A percentile compares a stretch with the other conserved stretches of the same genome.
phyloP scores from a whole-genome alignment of 2,797 vertebrate genomes.

The Phataginus tricuspis region DNA sequence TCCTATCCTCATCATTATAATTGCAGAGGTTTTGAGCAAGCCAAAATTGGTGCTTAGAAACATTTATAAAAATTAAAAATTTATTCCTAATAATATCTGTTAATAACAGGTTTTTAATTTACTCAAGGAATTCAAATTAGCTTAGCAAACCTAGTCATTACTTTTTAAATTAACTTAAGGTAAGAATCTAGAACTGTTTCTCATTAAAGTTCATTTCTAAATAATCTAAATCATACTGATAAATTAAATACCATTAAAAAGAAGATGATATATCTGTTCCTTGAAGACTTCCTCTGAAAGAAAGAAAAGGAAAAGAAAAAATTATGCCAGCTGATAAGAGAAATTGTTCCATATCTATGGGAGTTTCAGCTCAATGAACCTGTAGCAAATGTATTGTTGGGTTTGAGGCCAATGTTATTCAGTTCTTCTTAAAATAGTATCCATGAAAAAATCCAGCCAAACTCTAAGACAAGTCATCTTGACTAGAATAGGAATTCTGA shows the following conservation, averaged over 20 bases:
- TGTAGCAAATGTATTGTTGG: not conserved
- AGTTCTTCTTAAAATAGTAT: not conserved
- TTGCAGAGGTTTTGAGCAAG: not conserved
- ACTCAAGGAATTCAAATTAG: constrained; percentile 47
- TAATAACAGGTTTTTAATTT: constrained; percentile 76
- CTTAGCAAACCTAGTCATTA: constrained; percentile 74
- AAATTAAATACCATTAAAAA: constrained; percentile 59
- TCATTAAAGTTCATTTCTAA: constrained; percentile 79
- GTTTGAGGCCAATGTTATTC: not conserved
- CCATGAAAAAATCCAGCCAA: not conserved
- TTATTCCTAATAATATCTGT: constrained; percentile 59
- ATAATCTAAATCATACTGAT: constrained; percentile 76
- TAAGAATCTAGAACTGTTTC: constrained; percentile 51
- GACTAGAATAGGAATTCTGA: not conserved
- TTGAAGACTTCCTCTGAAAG: not conserved
- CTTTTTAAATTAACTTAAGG: constrained; percentile 68
- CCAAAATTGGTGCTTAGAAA: constrained; percentile 36
- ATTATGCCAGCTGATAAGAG: not conserved
- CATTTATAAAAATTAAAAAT: constrained; percentile 68
- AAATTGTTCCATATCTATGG: not conserved
- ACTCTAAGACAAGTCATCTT: not conserved
- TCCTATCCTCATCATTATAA: not conserved
- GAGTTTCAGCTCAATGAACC: not conserved
- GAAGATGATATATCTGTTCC: constrained; percentile 47
- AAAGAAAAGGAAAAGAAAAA: not conserved